Evolutionary conservation across 2,888 invertebrate genomes (phyloP).

Genomic region (Marasmarcha lunaedactyla): DNA sequence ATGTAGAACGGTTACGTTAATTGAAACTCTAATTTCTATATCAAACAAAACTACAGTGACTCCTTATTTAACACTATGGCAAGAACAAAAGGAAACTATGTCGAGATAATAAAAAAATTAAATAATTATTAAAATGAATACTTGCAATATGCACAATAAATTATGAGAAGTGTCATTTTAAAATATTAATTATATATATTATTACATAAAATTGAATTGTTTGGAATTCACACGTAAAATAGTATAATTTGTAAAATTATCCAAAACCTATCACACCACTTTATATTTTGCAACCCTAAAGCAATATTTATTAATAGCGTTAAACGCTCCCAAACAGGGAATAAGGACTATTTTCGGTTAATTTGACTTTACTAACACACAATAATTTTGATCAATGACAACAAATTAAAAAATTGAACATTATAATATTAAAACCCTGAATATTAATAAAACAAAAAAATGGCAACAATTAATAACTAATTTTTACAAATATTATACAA

Average conservation of each 20-base stretch:
- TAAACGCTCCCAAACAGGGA: conserved; percentile 69
- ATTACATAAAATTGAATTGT: conserved; percentile 42
- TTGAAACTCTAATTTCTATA: conserved; percentile 55
- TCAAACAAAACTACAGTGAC: conserved; percentile 55
- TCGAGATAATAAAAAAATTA: conserved; percentile 43
- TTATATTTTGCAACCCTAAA: conserved; percentile 66
- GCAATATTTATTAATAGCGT: conserved; percentile 65
- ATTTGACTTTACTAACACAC: conserved; percentile 66
- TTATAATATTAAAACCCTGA: conserved; percentile 66
- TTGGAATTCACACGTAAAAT: conserved; percentile 67
- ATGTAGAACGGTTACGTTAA: neutral
- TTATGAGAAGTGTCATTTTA: conserved; percentile 34
- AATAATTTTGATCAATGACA: conserved; percentile 69
- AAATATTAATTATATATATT: conserved; percentile 33
- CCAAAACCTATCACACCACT: conserved; percentile 71
- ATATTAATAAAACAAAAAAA: conserved; percentile 64
- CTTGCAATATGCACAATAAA: conserved; percentile 27
- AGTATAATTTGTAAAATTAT: conserved; percentile 71
- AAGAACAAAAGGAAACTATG: conserved; percentile 62
- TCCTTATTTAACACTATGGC: conserved; percentile 62
- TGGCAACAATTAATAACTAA: conserved; percentile 69
- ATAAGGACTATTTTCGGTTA: conserved; percentile 58
- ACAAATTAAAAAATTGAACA: conserved; percentile 64
- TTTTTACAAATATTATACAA: conserved; percentile 62
- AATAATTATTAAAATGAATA: conserved; percentile 32